Percentiles rank a stretch among this genome's conserved stretches.
Evolutionary conservation across 2,113 vertebrate genomes (phyloP).

Genomic region (Sphyrna mokarran): DNA sequence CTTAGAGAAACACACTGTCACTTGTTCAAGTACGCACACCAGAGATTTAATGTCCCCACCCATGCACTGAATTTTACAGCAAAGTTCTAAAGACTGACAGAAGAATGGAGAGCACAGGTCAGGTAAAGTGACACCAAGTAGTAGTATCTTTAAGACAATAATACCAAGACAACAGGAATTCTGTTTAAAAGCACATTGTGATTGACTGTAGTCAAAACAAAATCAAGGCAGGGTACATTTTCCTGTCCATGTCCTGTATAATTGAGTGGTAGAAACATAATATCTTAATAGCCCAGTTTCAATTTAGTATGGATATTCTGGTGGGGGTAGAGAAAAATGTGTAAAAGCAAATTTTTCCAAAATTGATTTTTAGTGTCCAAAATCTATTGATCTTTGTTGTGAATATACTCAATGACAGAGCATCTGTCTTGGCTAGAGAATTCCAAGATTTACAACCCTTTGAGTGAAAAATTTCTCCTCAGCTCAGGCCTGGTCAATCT

Average conservation of each 20-base stretch:
- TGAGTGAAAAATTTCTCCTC: not conserved
- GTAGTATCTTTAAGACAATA: not conserved
- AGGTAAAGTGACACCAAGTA: not conserved
- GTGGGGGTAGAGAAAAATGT: not conserved
- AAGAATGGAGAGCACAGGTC: too few species aligned
- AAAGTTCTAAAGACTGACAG: not conserved
- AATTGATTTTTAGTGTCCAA: not conserved
- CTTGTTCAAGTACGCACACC: not conserved
- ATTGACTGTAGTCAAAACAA: not conserved
- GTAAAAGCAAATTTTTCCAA: not conserved
- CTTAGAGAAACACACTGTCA: not conserved
- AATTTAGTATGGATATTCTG: not conserved
- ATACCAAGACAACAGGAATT: not conserved
- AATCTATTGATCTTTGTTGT: not conserved
- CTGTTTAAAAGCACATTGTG: not conserved
- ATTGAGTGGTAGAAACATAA: not conserved
- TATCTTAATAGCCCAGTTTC: not conserved
- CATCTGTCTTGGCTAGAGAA: not conserved
- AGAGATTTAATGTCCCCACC: not conserved
- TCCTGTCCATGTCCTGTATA: not conserved
- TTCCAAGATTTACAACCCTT: not conserved
- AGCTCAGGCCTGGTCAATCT: not conserved
- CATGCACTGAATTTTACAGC: not conserved
- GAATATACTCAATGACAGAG: not conserved
- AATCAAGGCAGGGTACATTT: not conserved